A percentile compares a stretch with the other conserved stretches of the same genome.
Evolutionary conservation across 1,140 invertebrate species (phyloP).

Genomic region (Anadara kagoshimensis): DNA sequence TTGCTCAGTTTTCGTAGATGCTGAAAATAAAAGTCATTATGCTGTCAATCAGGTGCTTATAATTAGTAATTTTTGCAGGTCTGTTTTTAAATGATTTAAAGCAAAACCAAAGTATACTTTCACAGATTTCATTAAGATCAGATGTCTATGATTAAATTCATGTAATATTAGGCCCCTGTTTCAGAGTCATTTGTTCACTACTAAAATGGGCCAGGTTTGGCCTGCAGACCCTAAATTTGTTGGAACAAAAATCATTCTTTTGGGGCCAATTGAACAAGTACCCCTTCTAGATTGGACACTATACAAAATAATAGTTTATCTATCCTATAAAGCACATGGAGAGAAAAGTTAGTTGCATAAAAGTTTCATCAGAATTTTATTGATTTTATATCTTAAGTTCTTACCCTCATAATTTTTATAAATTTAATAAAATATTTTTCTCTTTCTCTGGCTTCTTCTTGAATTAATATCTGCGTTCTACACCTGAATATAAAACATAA

Average conservation of each 20-base stretch:
- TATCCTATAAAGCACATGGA: too few relatives aligned
- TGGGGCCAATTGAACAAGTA: too few relatives aligned
- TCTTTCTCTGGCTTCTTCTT: constrained; percentile 92
- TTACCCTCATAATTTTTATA: constrained; percentile 97
- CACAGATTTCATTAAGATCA: background rate
- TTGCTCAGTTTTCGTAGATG: constrained; percentile 95
- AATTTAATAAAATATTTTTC: constrained; percentile 97
- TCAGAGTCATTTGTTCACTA: too few relatives aligned
- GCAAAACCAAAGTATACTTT: background rate
- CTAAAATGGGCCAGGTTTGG: too few relatives aligned
- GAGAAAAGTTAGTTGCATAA: too few relatives aligned
- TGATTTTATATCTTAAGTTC: too few relatives aligned
- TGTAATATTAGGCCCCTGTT: background rate
- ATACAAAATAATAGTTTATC: too few relatives aligned
- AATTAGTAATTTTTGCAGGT: background rate
- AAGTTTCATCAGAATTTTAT: too few relatives aligned
- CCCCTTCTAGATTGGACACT: too few relatives aligned
- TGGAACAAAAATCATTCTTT: too few relatives aligned
- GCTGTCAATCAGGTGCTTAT: too few relatives aligned
- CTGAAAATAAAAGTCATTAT: constrained; percentile 54
- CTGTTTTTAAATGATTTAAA: background rate
- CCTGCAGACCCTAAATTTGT: too few relatives aligned
- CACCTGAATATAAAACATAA: constrained; percentile 78
- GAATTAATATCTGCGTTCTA: constrained; percentile 84
- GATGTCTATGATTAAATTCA: background rate